Evolutionary conservation across 1,140 invertebrate genomes (phyloP).

Genomic region (Drosophila littoralis): DNA sequence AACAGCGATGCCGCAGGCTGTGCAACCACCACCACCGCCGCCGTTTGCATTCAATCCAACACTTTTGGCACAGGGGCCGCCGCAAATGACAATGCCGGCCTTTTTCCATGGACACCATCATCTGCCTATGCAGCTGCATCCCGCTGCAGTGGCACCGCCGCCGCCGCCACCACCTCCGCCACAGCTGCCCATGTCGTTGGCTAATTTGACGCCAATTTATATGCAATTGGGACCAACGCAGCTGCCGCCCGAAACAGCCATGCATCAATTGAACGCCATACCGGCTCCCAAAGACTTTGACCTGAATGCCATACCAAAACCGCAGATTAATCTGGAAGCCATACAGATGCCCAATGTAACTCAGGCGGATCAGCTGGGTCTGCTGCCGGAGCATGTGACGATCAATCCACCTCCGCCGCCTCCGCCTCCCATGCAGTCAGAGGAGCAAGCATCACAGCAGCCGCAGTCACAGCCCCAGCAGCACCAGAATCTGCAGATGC

Average conservation of each 20-base stretch:
- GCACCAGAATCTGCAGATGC: slow-evolving; percentile 12
- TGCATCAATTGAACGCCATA: slow-evolving; percentile 77
- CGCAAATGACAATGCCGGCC: slow-evolving; percentile 63
- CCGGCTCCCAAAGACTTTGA: slow-evolving; percentile 80
- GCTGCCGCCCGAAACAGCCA: slow-evolving; percentile 45
- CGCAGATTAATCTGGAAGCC: slow-evolving; percentile 75
- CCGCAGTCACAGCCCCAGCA: slow-evolving; percentile 31
- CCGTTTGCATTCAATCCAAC: slow-evolving; percentile 84
- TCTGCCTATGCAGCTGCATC: slow-evolving; percentile 61
- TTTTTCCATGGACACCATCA: slow-evolving; percentile 66
- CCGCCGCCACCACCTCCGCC: slow-evolving; percentile 76
- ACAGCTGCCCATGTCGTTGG: slow-evolving; percentile 69
- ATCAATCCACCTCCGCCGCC: slow-evolving; percentile 60
- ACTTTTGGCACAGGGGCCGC: slow-evolving; percentile 70
- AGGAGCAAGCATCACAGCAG: slow-evolving; percentile 38
- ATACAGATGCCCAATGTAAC: slow-evolving; percentile 76
- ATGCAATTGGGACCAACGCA: slow-evolving; percentile 74
- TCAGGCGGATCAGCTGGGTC: slow-evolving; percentile 44
- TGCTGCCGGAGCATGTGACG: slow-evolving; percentile 51
- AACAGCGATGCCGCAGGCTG: slow-evolving; percentile 71
- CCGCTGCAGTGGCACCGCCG: slow-evolving; percentile 75
- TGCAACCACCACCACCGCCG: slow-evolving; percentile 79
- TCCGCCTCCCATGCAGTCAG: slow-evolving; percentile 53
- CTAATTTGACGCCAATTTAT: slow-evolving; percentile 71
- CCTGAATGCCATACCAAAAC: slow-evolving; percentile 81